Conservation (phyloP, 2,797 vertebrate genomes). For the Morus bassanus region DNA sequence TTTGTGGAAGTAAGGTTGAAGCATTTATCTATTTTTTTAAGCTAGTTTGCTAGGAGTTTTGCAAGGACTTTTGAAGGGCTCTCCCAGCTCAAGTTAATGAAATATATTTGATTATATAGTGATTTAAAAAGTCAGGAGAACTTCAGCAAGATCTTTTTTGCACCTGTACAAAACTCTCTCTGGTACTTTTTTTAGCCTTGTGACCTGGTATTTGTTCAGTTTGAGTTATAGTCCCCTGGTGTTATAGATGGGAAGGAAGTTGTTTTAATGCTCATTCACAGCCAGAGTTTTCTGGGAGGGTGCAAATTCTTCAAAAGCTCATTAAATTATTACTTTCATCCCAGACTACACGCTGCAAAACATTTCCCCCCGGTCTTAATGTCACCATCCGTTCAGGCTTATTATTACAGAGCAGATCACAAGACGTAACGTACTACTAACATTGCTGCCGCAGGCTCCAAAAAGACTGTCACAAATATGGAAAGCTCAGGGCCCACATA, state of each 20-base stretch:
- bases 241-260: not conserved
- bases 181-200: not conserved
- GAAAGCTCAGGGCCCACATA: slow-evolving; percentile 7
- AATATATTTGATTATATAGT: not conserved
- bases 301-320: slow-evolving; percentile 35
- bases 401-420: not conserved
- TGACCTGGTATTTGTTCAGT: not conserved
- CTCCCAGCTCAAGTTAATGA: not conserved
- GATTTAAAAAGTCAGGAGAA: not conserved
- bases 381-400: not conserved
- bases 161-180: not conserved
- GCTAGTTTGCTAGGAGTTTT: not conserved
- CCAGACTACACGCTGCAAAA: not conserved
- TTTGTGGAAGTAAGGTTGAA: not conserved
- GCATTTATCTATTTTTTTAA: not conserved
- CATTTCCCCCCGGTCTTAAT: not conserved
- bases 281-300: not conserved
- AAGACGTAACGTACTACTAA: not conserved
- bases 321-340: slow-evolving; percentile 8
- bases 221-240: not conserved
- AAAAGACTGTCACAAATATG: not conserved
- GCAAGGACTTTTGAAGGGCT: not conserved
- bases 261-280: not conserved
- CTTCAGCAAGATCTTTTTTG: not conserved
- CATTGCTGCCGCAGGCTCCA: not conserved